Percentiles rank a stretch among this genome's conserved stretches.
Conservation (phyloP, 2,113 vertebrate genomes). For the Diadophis punctatus region DNA sequence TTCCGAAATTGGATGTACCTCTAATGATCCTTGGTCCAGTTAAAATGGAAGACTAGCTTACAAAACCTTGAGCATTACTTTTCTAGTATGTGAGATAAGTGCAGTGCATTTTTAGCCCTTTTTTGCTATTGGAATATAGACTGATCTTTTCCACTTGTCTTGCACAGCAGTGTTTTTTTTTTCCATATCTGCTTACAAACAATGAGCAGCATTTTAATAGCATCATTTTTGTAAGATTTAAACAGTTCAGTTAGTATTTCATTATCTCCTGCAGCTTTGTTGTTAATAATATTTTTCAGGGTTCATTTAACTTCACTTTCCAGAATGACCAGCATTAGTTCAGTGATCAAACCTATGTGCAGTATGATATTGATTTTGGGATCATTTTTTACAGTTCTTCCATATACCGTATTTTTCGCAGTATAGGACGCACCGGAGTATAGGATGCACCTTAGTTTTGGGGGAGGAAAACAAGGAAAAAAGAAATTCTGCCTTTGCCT, state of each 20-base stretch:
- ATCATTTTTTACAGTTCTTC: not conserved
- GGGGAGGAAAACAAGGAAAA: no score
- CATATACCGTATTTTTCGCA: no score
- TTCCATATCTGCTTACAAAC: not conserved
- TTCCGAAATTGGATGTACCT: not conserved
- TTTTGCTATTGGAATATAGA: not conserved
- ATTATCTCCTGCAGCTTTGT: not conserved
- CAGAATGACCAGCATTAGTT: not conserved
- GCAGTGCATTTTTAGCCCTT: not conserved
- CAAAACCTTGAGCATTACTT: not conserved
- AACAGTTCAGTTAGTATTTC: not conserved
- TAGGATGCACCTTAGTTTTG: no score
- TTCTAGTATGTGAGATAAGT: not conserved
- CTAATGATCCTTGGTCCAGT: not conserved
- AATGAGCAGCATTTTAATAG: not conserved
- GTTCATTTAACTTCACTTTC: not conserved
- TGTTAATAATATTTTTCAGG: not conserved
- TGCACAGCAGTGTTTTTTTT: not conserved
- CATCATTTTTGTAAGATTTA: not conserved
- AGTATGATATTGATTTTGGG: not conserved
- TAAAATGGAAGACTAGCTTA: not conserved
- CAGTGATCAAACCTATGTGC: not conserved
- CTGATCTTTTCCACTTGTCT: not conserved
- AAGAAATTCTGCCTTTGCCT: no score
- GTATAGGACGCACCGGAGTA: no score